A percentile compares a stretch with the other conserved stretches of the same genome.
Evolutionary conservation across 2,888 invertebrate species (phyloP).

Genomic region (Heteromyza rotundicornis): DNA sequence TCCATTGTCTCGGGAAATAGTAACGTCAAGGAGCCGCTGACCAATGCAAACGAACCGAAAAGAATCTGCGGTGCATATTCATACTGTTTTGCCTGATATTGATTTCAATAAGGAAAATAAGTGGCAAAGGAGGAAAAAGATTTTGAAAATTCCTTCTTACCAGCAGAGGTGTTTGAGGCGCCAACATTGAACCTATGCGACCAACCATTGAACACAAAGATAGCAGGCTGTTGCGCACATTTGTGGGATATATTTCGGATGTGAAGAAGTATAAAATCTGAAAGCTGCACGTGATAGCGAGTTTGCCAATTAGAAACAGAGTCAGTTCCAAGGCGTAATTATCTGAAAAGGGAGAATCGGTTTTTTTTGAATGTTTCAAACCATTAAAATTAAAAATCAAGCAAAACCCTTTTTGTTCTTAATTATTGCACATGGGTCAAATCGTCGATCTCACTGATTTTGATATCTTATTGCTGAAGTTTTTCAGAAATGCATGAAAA

Average conservation of each 20-base stretch:
- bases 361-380: too few relatives aligned
- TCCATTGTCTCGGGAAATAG: conserved; percentile 71
- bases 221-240: conserved; percentile 70
- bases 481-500: too few relatives aligned
- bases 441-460: neutral
- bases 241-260: conserved; percentile 76
- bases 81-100: conserved; percentile 54
- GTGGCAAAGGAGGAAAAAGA: neutral
- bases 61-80: conserved; percentile 67
- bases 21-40: conserved; percentile 67
- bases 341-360: conserved; percentile 35
- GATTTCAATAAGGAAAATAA: neutral
- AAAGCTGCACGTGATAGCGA: conserved; percentile 72
- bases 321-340: conserved; percentile 64
- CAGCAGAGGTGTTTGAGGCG: conserved; percentile 73
- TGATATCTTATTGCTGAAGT: too few relatives aligned
- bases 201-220: conserved; percentile 75
- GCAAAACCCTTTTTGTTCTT: neutral
- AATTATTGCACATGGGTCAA: too few relatives aligned
- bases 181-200: conserved; percentile 72
- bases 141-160: conserved; percentile 33
- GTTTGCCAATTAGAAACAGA: conserved; percentile 69
- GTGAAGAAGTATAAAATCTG: conserved; percentile 73
- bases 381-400: neutral
- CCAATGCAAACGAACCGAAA: conserved; percentile 67